These are phyloP conservation scores for Clarias macrocephalus DNA, from an alignment of 2,113 vertebrate species.

Conservation along the genomic window DNA sequence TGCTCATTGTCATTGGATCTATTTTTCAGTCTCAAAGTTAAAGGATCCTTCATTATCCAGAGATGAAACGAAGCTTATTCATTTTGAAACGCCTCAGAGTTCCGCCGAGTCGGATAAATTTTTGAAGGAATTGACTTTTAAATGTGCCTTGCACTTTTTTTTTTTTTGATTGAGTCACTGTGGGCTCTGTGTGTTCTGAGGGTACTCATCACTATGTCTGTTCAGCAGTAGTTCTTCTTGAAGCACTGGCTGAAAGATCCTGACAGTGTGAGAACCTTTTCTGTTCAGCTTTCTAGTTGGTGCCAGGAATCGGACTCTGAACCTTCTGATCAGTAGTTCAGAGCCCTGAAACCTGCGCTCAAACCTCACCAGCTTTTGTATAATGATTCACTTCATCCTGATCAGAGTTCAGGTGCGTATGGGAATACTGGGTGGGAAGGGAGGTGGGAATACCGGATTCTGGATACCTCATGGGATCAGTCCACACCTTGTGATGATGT, in stretches of 20 bases:
- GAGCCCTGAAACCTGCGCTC: background rate
- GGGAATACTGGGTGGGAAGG: background rate
- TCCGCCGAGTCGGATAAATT: background rate
- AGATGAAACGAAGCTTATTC: background rate
- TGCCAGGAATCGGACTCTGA: background rate
- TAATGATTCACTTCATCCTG: background rate
- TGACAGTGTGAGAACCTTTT: background rate
- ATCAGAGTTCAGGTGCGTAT: background rate
- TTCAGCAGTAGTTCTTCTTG: background rate
- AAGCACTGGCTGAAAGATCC: background rate
- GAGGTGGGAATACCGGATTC: too few relatives aligned
- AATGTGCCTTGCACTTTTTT: background rate
- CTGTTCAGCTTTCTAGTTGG: background rate
- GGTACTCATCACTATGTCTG: background rate
- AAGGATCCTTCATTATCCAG: background rate
- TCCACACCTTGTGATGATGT: background rate
- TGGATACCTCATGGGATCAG: background rate
- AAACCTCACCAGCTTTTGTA: background rate
- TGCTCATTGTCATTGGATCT: background rate
- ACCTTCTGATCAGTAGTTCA: background rate
- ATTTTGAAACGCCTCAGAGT: background rate
- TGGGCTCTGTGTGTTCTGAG: background rate
- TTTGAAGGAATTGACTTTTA: background rate
- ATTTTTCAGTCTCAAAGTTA: background rate
- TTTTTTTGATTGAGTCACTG: background rate